Evolutionary conservation across 2,113 vertebrate genomes (phyloP).

Genomic region (Perognathus longimembris): DNA sequence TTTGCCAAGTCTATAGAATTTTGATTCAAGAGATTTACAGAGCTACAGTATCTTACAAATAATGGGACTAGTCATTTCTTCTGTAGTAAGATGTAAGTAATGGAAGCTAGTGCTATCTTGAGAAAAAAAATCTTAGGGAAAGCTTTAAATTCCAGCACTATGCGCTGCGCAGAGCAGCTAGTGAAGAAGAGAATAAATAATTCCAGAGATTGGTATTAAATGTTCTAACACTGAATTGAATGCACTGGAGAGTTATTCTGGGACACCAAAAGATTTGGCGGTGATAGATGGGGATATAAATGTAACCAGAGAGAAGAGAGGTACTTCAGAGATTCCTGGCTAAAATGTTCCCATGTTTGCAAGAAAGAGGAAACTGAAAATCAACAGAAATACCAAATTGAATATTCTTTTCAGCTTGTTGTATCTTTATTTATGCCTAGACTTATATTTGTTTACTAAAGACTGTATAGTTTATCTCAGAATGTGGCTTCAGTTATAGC

Average conservation of each 20-base stretch:
- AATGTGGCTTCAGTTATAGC: constrained; percentile 4
- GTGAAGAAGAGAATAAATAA: neutral
- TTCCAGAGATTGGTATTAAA: neutral
- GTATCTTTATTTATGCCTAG: constrained; percentile 24
- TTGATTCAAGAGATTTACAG: neutral
- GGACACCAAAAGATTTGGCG: neutral
- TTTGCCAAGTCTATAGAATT: constrained; percentile 1
- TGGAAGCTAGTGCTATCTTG: neutral
- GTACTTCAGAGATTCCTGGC: neutral
- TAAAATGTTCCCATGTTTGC: neutral
- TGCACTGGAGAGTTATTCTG: neutral
- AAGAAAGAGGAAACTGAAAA: constrained; percentile 52
- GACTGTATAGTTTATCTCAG: neutral
- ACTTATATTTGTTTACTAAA: constrained; percentile 46
- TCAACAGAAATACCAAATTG: constrained; percentile 58
- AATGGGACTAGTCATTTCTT: neutral
- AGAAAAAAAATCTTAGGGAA: neutral
- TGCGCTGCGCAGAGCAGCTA: neutral
- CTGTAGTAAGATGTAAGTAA: neutral
- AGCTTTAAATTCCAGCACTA: neutral
- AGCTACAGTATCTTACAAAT: neutral
- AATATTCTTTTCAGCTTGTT: constrained; percentile 1
- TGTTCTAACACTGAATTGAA: neutral
- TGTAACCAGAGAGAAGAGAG: neutral
- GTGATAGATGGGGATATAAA: neutral